Evolutionary conservation across 2,888 invertebrate genomes (phyloP).

Genomic region (Drosophila mimica): DNA sequence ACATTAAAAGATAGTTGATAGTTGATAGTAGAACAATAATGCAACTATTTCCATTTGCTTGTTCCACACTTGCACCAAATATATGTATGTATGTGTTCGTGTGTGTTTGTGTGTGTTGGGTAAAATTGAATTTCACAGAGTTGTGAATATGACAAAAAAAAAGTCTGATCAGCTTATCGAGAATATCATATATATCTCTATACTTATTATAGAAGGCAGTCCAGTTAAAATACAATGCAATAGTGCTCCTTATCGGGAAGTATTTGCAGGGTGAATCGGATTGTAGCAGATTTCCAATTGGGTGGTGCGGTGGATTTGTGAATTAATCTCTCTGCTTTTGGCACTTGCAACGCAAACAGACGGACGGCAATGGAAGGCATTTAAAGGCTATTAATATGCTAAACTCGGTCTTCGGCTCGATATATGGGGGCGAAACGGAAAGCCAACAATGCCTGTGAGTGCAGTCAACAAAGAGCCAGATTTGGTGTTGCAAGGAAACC

Average conservation of each 20-base stretch:
- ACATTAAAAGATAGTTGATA: constrained; percentile 32
- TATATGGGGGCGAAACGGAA: not conserved
- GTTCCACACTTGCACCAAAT: constrained; percentile 4
- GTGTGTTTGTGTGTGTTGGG: not conserved
- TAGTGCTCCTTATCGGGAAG: constrained; percentile 6
- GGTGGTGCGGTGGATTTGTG: not conserved
- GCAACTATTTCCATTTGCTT: constrained; percentile 46
- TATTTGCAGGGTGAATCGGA: not conserved
- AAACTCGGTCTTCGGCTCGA: constrained; percentile 43
- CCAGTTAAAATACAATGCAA: not conserved
- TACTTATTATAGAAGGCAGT: constrained; percentile 14
- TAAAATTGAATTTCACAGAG: not conserved
- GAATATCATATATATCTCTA: not conserved
- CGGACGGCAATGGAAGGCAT: constrained; percentile 35
- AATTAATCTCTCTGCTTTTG: constrained; percentile 1
- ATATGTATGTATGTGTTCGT: not conserved
- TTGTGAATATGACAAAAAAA: not conserved
- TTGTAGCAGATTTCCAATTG: not conserved
- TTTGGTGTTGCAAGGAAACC: not conserved
- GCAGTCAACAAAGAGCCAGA: constrained; percentile 24
- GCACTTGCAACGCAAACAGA: constrained; percentile 39
- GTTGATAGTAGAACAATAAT: constrained; percentile 33
- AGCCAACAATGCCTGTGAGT: constrained; percentile 40
- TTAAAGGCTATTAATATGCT: constrained; percentile 72
- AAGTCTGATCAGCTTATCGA: not conserved